A percentile compares a stretch with the other conserved stretches of the same genome.
These are phyloP conservation scores for Pampus argenteus DNA, from an alignment of 2,797 vertebrate species.

Conservation along the genomic window DNA sequence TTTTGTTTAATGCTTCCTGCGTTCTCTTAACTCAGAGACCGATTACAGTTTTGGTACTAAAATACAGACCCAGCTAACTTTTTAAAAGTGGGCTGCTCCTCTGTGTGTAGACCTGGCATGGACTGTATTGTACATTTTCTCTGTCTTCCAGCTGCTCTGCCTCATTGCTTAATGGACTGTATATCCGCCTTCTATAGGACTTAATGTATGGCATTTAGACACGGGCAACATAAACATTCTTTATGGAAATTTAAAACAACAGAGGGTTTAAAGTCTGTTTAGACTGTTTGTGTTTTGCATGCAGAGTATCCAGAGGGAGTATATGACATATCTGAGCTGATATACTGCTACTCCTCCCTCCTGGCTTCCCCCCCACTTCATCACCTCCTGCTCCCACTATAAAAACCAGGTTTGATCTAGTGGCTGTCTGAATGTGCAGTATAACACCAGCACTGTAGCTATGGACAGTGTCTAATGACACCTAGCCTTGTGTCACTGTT, in stretches of 20 bases:
- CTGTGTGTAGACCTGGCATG: not conserved
- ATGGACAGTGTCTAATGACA: conserved; percentile 47
- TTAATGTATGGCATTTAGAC: conserved; percentile 26
- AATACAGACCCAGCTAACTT: not conserved
- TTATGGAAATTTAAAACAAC: conserved; percentile 35
- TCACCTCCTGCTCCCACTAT: conserved; percentile 8
- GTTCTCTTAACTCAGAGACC: too few relatives aligned
- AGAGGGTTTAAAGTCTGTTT: conserved; percentile 18
- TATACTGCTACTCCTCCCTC: not conserved
- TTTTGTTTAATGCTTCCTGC: too few relatives aligned
- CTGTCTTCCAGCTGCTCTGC: conserved; percentile 36
- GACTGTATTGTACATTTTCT: conserved; percentile 1
- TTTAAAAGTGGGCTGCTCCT: not conserved
- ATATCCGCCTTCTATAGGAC: conserved; percentile 8
- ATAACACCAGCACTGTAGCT: not conserved
- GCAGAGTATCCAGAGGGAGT: conserved; percentile 28
- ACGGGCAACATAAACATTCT: conserved; percentile 41
- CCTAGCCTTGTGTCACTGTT: conserved; percentile 4
- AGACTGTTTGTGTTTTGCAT: conserved; percentile 31
- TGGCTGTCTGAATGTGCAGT: conserved; percentile 13
- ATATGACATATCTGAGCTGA: not conserved
- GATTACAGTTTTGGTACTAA: too few relatives aligned
- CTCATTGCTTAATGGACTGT: conserved; percentile 24
- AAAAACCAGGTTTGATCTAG: conserved; percentile 12
- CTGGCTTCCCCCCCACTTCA: not conserved